Evolutionary conservation across 1,140 invertebrate genomes (phyloP).

Genomic region (Tetraneura akinire): DNA sequence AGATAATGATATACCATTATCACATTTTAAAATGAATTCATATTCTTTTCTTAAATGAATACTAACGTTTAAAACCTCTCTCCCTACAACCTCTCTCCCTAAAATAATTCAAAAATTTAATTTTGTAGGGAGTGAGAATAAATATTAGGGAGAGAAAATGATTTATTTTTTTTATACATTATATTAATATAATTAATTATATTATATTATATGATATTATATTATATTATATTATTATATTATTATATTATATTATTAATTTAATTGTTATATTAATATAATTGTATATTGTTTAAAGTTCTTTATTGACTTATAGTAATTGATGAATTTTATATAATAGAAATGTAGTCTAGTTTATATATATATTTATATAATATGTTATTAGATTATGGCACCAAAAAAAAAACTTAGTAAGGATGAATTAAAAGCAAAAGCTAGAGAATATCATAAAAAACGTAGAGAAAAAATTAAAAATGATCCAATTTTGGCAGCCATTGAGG

Average conservation of each 20-base stretch:
- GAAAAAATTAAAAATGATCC: slow-evolving; percentile 26
- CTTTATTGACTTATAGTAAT: slow-evolving; percentile 13
- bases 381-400: slow-evolving; percentile 28
- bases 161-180: not conserved
- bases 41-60: not conserved
- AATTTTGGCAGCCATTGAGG: not conserved
- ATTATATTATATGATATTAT: too few relatives aligned
- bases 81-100: not conserved
- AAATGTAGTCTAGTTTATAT: not conserved
- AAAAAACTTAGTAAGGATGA: slow-evolving; percentile 21
- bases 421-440: slow-evolving; percentile 22
- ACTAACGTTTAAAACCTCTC: not conserved
- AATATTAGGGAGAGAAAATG: not conserved
- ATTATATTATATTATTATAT: too few relatives aligned
- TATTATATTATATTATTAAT: too few relatives aligned
- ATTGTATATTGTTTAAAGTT: not conserved
- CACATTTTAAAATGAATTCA: not conserved
- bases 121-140: slow-evolving; percentile 6
- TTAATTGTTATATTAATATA: too few relatives aligned
- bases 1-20: not conserved
- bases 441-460: slow-evolving; percentile 21
- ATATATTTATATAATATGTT: too few relatives aligned
- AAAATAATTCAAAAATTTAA: not conserved
- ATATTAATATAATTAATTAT: too few relatives aligned
- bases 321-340: slow-evolving; percentile 10